Base-by-base conservation (phyloP, 2,113 vertebrate species). In the Daubentonia madagascariensis region DNA sequence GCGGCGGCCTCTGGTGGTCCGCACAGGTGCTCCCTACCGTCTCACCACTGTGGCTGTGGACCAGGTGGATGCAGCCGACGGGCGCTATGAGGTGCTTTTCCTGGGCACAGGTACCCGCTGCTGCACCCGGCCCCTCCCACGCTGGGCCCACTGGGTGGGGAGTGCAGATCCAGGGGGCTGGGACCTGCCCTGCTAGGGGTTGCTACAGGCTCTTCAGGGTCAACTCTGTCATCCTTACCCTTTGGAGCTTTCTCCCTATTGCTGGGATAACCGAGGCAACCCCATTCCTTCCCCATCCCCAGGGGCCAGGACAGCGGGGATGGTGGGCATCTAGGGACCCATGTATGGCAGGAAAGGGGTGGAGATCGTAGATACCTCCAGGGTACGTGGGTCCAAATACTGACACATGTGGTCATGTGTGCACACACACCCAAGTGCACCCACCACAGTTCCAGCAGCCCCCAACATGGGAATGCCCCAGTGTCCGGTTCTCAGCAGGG, bases 31-130 rank as follows among this genome's bases (percentile, higher is more conserved):
- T 63, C 99, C 99, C 98, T 99, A 99, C 96, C 99, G 99, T 97
- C 99, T 99, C 98, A 99, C 99, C 98, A 99, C 99, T 5, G 99
- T 99, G 50, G 99, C 99, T 0, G 99, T 99, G 96, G 99, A 99
- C 98, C 99, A 99, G 98, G 99, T 99, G 98, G 99, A 99, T 0
- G 99, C 99, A 25, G 99, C 99, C 7, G 99, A 99, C 0, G 99
- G 99, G 96, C 99, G 99, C 98, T 99, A 99, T 97, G 99, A 99
- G 98, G 99, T 99, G 98, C 99, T 99, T 98, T 99, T 99, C 99
- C 99, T 99, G 98, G 99, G 99, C 98, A 99, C 99, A 99, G 99
- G 99, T 99, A 99, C 98, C 99, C 99, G 97, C 95, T 96, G 98
- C 98, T 98, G 98, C 97, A 91, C 98, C 79, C 79, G 3, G 97